Evolutionary conservation across 2,113 vertebrate species (phyloP).

Genomic region (Plotosus lineatus): DNA sequence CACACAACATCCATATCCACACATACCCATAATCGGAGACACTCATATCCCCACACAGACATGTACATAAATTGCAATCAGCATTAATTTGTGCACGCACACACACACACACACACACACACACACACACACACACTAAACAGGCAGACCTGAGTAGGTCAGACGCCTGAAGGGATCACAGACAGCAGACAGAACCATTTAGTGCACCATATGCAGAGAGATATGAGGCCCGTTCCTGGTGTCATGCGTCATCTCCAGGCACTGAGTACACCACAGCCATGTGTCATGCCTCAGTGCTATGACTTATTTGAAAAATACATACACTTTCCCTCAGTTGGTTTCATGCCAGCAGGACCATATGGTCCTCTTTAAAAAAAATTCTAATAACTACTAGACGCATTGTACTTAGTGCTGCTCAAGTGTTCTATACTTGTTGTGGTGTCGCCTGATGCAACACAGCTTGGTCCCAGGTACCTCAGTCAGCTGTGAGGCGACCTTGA

Average conservation of each 20-base stretch:
- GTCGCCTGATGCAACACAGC: too few relatives aligned
- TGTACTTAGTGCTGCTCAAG: too few relatives aligned
- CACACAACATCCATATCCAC: not conserved
- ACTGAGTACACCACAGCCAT: not conserved
- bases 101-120: not conserved
- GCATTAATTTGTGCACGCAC: not conserved
- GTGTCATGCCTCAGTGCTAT: not conserved
- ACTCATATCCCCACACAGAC: conserved; percentile 40
- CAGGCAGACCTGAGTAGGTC: conserved; percentile 13
- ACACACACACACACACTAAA: conserved; percentile 16
- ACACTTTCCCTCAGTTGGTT: not conserved
- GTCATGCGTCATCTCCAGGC: not conserved
- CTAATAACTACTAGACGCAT: too few relatives aligned
- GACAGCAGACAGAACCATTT: conserved; percentile 24
- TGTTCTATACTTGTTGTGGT: too few relatives aligned
- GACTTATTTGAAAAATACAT: not conserved
- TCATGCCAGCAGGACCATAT: too few relatives aligned
- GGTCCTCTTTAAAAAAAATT: too few relatives aligned
- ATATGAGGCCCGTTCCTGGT: not conserved
- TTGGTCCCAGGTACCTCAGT: too few relatives aligned
- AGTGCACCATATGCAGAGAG: conserved; percentile 17
- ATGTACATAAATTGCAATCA: too few relatives aligned
- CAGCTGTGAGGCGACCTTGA: too few relatives aligned
- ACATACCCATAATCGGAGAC: not conserved
- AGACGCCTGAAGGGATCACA: conserved; percentile 26